These are phyloP conservation scores for Wiebesia pumilae DNA, from an alignment of 1,140 invertebrate genomes.

Conservation along the genomic window DNA sequence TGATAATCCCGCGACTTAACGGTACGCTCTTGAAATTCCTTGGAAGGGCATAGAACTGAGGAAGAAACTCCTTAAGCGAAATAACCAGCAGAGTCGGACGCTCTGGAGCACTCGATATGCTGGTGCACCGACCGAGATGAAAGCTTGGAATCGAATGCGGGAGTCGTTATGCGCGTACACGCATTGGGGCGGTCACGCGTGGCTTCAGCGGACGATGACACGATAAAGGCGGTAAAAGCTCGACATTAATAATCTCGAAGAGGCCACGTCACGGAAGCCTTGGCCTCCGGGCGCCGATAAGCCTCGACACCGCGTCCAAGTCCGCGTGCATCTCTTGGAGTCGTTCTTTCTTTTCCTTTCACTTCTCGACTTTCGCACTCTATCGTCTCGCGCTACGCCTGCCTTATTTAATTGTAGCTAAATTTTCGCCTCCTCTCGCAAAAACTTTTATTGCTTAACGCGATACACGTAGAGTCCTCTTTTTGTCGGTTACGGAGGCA, in stretches of 20 bases:
- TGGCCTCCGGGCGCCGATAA: slow-evolving; percentile 69
- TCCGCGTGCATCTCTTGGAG: slow-evolving; percentile 16
- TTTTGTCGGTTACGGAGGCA: neutral
- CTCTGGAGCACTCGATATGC: neutral
- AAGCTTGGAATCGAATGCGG: neutral
- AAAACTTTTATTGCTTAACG: neutral
- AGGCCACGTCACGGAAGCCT: slow-evolving; percentile 61
- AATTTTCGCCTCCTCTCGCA: neutral
- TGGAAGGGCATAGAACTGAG: no score
- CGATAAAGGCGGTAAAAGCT: slow-evolving; percentile 52
- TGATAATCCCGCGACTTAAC: no score
- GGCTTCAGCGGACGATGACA: slow-evolving; percentile 55
- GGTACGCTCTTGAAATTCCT: no score
- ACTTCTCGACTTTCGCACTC: neutral
- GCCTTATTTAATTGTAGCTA: neutral
- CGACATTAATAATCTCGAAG: slow-evolving; percentile 51
- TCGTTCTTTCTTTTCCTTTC: neutral
- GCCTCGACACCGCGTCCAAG: slow-evolving; percentile 55
- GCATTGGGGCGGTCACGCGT: neutral
- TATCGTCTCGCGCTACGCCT: neutral
- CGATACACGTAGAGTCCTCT: neutral
- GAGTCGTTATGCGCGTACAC: neutral
- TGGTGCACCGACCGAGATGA: no score
- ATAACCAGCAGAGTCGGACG: neutral
- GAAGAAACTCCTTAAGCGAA: no score